phyloP scores from a whole-genome alignment of 2,888 invertebrate species.

The Esperia sulphurella region DNA sequence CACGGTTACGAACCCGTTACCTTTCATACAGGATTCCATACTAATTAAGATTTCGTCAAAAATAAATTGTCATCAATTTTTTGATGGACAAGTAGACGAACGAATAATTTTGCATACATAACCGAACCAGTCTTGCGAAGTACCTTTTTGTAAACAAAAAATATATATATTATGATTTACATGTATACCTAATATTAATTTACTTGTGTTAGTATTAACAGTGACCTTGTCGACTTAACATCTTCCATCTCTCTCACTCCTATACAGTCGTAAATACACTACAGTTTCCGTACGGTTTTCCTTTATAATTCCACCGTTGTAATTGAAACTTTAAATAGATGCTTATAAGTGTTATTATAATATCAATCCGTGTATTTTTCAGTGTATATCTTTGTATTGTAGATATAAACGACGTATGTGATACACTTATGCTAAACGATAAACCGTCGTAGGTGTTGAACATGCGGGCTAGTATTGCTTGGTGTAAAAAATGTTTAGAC shows the following conservation, averaged over 20 bases:
- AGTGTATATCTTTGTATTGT: slow-evolving; percentile 55
- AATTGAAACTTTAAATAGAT: slow-evolving; percentile 32
- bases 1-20: too few relatives aligned
- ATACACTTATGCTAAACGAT: slow-evolving; percentile 10
- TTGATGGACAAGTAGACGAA: too few relatives aligned
- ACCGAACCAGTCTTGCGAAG: background rate
- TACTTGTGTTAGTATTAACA: slow-evolving; percentile 40
- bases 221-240: slow-evolving; percentile 53
- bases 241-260: slow-evolving; percentile 47
- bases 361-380: slow-evolving; percentile 34
- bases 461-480: background rate
- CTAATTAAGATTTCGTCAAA: too few relatives aligned
- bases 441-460: slow-evolving; percentile 4
- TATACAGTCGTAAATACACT: slow-evolving; percentile 29
- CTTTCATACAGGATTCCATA: too few relatives aligned
- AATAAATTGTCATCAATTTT: too few relatives aligned
- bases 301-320: slow-evolving; percentile 29
- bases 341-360: slow-evolving; percentile 32
- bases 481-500: background rate
- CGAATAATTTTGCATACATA: background rate
- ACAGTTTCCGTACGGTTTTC: slow-evolving; percentile 64
- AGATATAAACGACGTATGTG: slow-evolving; percentile 28
- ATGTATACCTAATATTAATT: slow-evolving; percentile 17
- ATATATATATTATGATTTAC: background rate
- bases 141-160: background rate